phyloP scores from a whole-genome alignment of 2,113 vertebrate genomes.

The Chaetodon auriga region DNA sequence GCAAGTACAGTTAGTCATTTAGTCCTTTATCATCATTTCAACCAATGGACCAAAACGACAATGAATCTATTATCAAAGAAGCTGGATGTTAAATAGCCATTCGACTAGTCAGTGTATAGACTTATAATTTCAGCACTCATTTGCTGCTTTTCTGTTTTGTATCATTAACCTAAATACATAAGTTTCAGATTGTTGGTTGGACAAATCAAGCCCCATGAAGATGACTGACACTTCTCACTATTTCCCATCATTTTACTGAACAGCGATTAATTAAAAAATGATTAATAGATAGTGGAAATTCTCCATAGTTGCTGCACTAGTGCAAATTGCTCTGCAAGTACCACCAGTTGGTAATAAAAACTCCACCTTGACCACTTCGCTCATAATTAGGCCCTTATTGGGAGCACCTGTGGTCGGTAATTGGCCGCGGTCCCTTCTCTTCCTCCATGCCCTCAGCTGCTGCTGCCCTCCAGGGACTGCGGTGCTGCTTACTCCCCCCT shows the following conservation, averaged over 20 bases:
- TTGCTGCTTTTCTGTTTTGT: not conserved
- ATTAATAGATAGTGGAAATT: not conserved
- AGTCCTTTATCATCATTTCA: not conserved
- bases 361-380: not conserved
- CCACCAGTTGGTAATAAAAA: not conserved
- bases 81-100: not conserved
- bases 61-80: too few relatives aligned
- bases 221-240: not conserved
- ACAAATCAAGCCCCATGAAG: not conserved
- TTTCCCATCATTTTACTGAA: not conserved
- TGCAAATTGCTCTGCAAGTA: not conserved
- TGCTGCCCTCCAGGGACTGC: not conserved
- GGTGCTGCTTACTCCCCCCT: not conserved
- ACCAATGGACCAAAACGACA: not conserved
- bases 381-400: slow-evolving; percentile 27
- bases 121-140: not conserved
- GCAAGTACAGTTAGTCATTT: not conserved
- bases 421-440: not conserved
- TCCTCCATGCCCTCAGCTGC: not conserved
- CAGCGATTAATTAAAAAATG: too few relatives aligned
- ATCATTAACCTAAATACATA: not conserved
- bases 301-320: not conserved
- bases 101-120: too few relatives aligned
- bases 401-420: slow-evolving; percentile 33
- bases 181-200: not conserved